Base-by-base conservation (phyloP, 2,113 vertebrate genomes). In the Dendropsophus ebraccatus region DNA sequence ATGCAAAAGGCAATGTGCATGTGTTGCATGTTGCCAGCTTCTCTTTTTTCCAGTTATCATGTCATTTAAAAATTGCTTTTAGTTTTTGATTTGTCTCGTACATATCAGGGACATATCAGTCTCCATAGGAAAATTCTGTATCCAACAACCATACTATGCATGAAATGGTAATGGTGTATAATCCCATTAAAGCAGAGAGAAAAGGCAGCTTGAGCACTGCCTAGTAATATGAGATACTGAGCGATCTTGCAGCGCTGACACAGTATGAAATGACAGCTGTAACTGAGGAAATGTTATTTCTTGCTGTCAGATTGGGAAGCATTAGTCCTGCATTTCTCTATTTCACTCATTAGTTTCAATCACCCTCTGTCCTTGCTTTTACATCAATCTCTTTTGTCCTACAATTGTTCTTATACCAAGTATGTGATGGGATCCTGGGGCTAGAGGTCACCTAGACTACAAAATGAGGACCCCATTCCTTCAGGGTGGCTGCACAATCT, bases 201-300 rank as follows among this genome's bases (percentile, higher is more conserved):
- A 50, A 19, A 13, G 41, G 25, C n/a, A 52, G 47, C 47, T 30
- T 76, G 73, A 76, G 47, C 45, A 35, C 54, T 70, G 5, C 35
- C 25, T 62, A 45, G 37, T n/a, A 21, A 62, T 70, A 28, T 52
- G 41, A 62, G n/a, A 82, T 30, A 32, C 45, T 50, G 62, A 70
- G 80, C 41, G 5, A 14, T 52, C 41, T 69, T 32, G 17, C 30
- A 32, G 47, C 45, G 70, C 52, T 70, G 81, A 70, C 47, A 69
- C 65, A 69, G 58, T 9, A 47, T 72, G 45, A 82, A 82, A 52
- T 52, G 81, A 72, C 62, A 82, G 47, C 65, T 70, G 65, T 70
- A 69, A 5, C 47, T 47, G 65, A 69, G 67, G 9, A 82, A 82
- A 82, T 69, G 80, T 82, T 82, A 49, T 28, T 82, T 49, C 41